Evolutionary conservation across 2,888 invertebrate genomes (phyloP), one percentile per base, ranked within the genome.

Genomic region (Trissolcus brochymenae): DNA sequence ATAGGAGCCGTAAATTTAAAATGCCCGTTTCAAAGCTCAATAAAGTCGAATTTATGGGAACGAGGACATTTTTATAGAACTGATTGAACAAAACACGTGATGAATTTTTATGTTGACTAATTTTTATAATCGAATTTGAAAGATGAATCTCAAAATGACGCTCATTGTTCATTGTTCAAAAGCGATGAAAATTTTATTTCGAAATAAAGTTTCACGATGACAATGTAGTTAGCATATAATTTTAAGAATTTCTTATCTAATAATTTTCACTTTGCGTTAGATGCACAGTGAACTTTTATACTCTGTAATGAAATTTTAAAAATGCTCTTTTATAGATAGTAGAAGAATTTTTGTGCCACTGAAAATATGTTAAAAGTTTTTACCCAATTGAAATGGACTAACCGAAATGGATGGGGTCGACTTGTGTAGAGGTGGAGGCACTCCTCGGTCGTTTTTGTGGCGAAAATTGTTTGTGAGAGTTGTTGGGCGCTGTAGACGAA

Each of bases 351-450:
- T 21, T 21, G 1, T 21, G 25, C 25, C 25, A 25, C 3, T 25
- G 25, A 25, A 25, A 25, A 21, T 21, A 29, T 35, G 2, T 11
- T 35, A 6, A 6, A 35, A 35, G 7, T 6, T 35, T 35, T 35
- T 1, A 35, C 35, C 35, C 11, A 11, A 35, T 35, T 1, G 19
- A 51, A 17, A 17, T 21, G 16, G 14, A 16, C 46, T 46, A 46
- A 95, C 95, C 95, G 85, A 95, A 95, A 90, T 95, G 94, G 91
- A 94, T 94, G 55, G 94, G 94, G 89, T 96, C 95, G 82, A 95
- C 95, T 92, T 95, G 95, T 7, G 95, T 95, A 81, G 94, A 94
- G 54, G 94, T 94, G 43, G 94, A 94, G 80, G 95, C 93, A 90
- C 94, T 95, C 85, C 94, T 92, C 67, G 95, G 94, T 89, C 94